A percentile compares a stretch with the other conserved stretches of the same genome.
Conservation (phyloP, 2,113 vertebrate genomes). For the Menura novaehollandiae region DNA sequence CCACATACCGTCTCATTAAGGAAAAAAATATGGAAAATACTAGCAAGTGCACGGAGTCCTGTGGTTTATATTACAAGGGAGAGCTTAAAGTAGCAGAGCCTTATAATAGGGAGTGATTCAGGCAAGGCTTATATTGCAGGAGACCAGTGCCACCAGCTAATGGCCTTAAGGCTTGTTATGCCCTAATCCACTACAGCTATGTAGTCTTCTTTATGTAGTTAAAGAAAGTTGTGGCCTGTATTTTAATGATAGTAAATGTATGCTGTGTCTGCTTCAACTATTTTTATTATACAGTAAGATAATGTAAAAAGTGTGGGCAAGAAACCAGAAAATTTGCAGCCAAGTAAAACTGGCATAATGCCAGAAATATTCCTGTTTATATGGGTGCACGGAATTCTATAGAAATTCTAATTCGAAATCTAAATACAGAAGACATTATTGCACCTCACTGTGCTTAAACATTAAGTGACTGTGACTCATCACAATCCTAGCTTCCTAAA, state of each 20-base stretch:
- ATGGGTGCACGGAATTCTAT: neutral
- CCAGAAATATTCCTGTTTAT: constrained; percentile 12
- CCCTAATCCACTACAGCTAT: neutral
- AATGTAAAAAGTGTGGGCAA: neutral
- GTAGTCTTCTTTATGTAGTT: neutral
- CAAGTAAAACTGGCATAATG: neutral
- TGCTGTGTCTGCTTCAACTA: neutral
- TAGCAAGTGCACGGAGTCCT: neutral
- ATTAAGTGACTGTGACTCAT: neutral
- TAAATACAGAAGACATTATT: neutral
- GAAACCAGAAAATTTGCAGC: constrained; percentile 16
- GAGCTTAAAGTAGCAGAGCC: neutral
- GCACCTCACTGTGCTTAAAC: neutral
- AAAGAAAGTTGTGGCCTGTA: neutral
- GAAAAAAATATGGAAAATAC: neutral
- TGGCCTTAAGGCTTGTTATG: neutral
- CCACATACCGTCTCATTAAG: neutral
- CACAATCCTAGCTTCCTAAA: neutral
- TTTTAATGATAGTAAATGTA: constrained; percentile 23
- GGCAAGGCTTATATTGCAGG: neutral
- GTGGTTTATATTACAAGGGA: constrained; percentile 4
- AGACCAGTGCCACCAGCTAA: neutral
- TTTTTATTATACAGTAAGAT: neutral
- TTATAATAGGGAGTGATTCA: neutral
- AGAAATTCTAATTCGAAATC: neutral